Evolutionary conservation across 2,797 vertebrate species (phyloP), one percentile per base, ranked within the genome.

Genomic region (Oreonectes daqikongensis): DNA sequence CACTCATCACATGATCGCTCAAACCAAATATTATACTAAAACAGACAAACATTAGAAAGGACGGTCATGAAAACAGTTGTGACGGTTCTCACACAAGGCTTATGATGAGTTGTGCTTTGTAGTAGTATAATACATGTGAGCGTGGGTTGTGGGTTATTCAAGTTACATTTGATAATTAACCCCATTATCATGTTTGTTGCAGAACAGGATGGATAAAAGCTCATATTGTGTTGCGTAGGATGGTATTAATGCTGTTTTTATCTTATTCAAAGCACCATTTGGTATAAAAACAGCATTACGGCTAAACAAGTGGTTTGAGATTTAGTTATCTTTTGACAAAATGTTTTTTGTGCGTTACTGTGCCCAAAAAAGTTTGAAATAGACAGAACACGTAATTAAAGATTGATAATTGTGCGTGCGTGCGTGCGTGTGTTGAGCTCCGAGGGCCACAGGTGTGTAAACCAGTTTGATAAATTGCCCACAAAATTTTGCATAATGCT

Each of bases 81-180:
- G 38, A 15, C 1, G 50, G 65, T 44, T 55, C 48, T 74, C 32
- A 50, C 22, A 64, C 4, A n/a, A 38, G 59, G 26, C 18, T 5
- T 5, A 57, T 4, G 17, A 57, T 4, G 17, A 46, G 28, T 48
- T 72, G 5, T 22, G 28, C 57, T 32, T n/a, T 3, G 26, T 60
- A 24, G 28, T 28, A 38, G 12, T 30, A 22, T 22, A 42, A 5
- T 40, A 42, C 2, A 20, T 50, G 7, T 48, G 40, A 9, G 26
- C 20, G 57, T 32, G 69, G 11, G 55, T 50, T 65, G 72, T 71
- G 38, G 46, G 76, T 77, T 57, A 44, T 74, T 72, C 30, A 24
- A 61, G 53, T 71, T 81, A 70, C 77, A 72, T 84, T 79, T 80
- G 77, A 74, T 81, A 77, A 84, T 84, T 71, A 72, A 65, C 61